These are phyloP conservation scores for Eupeodes corollae DNA, from an alignment of 1,140 invertebrate species.

Conservation along the genomic window DNA sequence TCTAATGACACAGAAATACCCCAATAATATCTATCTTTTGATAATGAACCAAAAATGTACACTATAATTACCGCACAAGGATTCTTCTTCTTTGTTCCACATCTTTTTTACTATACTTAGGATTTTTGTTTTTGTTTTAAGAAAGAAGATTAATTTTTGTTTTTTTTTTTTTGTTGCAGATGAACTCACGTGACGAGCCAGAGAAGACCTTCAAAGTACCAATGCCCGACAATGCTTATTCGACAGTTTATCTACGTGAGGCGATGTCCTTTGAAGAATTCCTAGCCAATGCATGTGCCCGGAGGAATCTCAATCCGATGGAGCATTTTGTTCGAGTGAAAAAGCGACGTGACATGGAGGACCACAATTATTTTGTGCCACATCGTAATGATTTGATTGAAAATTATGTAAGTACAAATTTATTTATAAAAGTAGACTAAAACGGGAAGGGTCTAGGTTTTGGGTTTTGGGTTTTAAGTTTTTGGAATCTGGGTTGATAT, in stretches of 20 bases:
- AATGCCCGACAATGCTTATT: slow-evolving; percentile 68
- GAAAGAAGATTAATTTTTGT: not conserved
- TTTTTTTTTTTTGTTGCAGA: slow-evolving; percentile 38
- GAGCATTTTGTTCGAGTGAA: slow-evolving; percentile 94
- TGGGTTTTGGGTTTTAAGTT: too few species aligned
- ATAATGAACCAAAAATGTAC: too few species aligned
- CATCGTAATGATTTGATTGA: slow-evolving; percentile 86
- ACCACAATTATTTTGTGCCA: slow-evolving; percentile 91
- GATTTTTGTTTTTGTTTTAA: not conserved
- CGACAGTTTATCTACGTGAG: slow-evolving; percentile 74
- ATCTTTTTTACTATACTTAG: too few species aligned
- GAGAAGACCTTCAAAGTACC: slow-evolving; percentile 82
- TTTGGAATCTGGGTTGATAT: too few species aligned
- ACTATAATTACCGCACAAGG: too few species aligned
- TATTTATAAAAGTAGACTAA: not conserved
- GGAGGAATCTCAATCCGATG: slow-evolving; percentile 81
- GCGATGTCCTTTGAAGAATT: slow-evolving; percentile 93
- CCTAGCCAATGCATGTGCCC: slow-evolving; percentile 77
- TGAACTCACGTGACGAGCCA: slow-evolving; percentile 66
- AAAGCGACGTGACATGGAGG: slow-evolving; percentile 86
- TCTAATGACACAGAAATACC: too few species aligned
- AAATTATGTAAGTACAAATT: slow-evolving; percentile 71
- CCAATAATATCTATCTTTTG: too few species aligned
- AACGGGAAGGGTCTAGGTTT: too few species aligned
- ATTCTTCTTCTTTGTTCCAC: too few species aligned